phyloP scores from a whole-genome alignment of 2,888 invertebrate species.

The Eupithecia insigniata region DNA sequence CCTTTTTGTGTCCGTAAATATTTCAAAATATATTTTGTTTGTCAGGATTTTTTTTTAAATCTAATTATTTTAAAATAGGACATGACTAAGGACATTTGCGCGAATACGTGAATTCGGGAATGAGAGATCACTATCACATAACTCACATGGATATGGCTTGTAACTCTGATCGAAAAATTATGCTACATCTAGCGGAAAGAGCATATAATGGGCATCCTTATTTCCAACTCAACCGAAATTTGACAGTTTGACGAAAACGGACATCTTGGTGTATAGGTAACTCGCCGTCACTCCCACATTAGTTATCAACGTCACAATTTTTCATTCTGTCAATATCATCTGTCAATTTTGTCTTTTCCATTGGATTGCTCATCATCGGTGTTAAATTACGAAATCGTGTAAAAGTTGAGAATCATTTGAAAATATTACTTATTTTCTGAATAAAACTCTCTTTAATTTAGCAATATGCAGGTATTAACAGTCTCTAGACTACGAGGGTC shows the following conservation, averaged over 20 bases:
- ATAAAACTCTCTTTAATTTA: conserved; percentile 17
- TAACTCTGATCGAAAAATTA: background rate
- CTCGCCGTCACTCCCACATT: background rate
- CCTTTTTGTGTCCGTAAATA: too few species aligned
- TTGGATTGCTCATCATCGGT: conserved; percentile 33
- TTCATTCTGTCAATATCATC: background rate
- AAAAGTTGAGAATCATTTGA: background rate
- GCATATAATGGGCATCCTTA: background rate
- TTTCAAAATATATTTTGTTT: too few species aligned
- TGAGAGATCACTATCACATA: too few species aligned
- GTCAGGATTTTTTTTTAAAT: too few species aligned
- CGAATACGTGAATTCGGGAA: too few species aligned
- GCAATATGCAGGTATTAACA: conserved; percentile 62
- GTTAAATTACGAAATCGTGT: conserved; percentile 55
- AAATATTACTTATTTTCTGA: conserved; percentile 20
- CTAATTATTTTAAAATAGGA: too few species aligned
- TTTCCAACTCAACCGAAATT: conserved; percentile 58
- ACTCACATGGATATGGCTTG: background rate
- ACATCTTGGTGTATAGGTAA: conserved; percentile 52
- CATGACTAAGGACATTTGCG: too few species aligned
- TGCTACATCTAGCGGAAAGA: background rate
- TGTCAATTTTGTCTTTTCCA: background rate
- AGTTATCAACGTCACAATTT: conserved; percentile 1
- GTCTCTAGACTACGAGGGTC: background rate
- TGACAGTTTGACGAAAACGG: conserved; percentile 40